Conservation (phyloP, 2,797 vertebrate species). For the Protosalanx chinensis region DNA sequence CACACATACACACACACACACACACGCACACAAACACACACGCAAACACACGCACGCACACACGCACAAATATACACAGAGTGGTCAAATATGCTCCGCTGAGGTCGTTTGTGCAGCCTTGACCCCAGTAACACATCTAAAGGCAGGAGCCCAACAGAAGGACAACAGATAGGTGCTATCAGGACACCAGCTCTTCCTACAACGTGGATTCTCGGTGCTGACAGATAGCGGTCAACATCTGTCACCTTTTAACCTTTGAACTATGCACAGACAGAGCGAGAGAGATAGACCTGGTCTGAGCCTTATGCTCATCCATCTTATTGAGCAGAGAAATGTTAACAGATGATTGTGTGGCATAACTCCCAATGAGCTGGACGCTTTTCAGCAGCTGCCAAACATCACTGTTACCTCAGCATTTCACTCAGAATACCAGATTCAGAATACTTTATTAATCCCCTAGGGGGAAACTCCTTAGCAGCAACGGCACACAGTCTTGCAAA, state of each 20-base stretch:
- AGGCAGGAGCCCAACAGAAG: too few relatives aligned
- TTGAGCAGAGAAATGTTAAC: background rate
- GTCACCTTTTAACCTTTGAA: too few relatives aligned
- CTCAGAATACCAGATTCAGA: too few relatives aligned
- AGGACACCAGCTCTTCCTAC: background rate
- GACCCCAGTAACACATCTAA: background rate
- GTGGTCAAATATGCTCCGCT: slow-evolving; percentile 2
- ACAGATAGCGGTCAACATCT: too few relatives aligned
- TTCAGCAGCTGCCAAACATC: too few relatives aligned
- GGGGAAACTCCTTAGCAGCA: too few relatives aligned
- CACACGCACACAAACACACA: background rate
- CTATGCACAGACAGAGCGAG: background rate
- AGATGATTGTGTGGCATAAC: background rate
- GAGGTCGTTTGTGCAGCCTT: slow-evolving; percentile 26
- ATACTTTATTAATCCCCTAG: too few relatives aligned
- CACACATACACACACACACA: background rate
- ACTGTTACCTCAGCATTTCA: too few relatives aligned
- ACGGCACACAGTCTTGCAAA: too few relatives aligned
- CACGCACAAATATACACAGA: background rate
- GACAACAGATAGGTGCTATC: background rate
- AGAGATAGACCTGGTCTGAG: background rate
- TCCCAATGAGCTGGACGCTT: too few relatives aligned
- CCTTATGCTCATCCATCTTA: background rate
- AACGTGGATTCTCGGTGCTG: too few relatives aligned
- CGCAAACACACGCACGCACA: background rate